Evolutionary conservation across 2,888 invertebrate species (phyloP), one percentile per base, ranked within the genome.

Genomic region (Eledone cirrhosa): DNA sequence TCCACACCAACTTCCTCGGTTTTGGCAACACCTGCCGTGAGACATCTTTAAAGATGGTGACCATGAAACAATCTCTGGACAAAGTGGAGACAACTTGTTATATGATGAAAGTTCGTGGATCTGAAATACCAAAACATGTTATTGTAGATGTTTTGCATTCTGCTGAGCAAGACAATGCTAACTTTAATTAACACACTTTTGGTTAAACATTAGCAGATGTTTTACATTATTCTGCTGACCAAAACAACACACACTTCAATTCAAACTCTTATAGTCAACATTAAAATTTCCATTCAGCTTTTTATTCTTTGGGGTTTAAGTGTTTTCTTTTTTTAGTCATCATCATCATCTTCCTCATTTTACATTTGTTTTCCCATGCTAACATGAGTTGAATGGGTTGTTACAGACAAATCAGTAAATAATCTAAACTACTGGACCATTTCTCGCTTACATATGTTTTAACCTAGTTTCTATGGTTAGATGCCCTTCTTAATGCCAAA

Each of bases 71-170:
- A 84, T 96, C 95, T 88, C 92, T 96, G 67, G 86, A 92, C 1
- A 97, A 97, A 91, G 95, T 96, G 87, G 97, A 97, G 89, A 93
- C 93, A 82, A 95, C 95, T 0, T 95, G 95, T 88, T 96, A 95
- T 86, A 94, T 94, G 16, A 92, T 96, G 29, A 93, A 93, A 84
- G 94, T 96, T 1, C 93, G 96, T 41, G 95, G 95, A 0, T 94
- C 94, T 0, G 96, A 96, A 90, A 93, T 95, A 48, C 95, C 95
- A 0, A 93, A 94, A 80, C 93, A 93, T 88, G 94, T 94, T 93
- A 90, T 94, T 69, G 92, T 92, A 0, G 92, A 92, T 86, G 92
- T 93, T 24, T 79, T 88, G 63, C 81, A 78, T 47, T 47, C 80
- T 14, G 77, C 74, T 47, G 27, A 48, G 5, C 24, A 16, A 29